A percentile compares a stretch with the other conserved stretches of the same genome.
phyloP scores from a whole-genome alignment of 2,888 invertebrate species.

The Carcina quercana region DNA sequence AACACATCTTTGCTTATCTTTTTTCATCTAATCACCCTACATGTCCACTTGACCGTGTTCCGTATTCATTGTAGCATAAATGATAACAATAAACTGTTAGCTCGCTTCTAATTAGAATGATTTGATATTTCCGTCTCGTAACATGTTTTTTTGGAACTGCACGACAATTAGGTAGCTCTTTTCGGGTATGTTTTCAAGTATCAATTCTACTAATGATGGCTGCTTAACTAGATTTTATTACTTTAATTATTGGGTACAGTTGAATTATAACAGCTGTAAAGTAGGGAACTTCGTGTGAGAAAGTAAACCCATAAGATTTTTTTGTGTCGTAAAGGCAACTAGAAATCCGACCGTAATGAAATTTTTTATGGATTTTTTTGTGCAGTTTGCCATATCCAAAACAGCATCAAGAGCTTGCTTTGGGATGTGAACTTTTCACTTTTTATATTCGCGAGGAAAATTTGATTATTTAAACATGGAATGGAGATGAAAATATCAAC shows the following conservation, averaged over 20 bases:
- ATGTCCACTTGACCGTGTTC: conserved; percentile 20
- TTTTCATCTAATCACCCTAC: conserved; percentile 19
- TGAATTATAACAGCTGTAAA: conserved; percentile 3
- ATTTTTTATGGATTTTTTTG: no score
- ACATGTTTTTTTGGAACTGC: conserved; percentile 29
- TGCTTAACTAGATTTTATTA: conserved; percentile 17
- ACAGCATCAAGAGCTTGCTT: no score
- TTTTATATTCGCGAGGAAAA: no score
- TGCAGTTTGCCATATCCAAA: not conserved
- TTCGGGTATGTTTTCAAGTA: conserved; percentile 17
- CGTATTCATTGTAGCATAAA: conserved; percentile 40
- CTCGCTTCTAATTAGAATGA: conserved; percentile 45
- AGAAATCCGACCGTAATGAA: no score
- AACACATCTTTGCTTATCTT: conserved; percentile 14
- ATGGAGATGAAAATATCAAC: no score
- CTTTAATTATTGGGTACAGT: conserved; percentile 17
- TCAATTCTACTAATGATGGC: conserved; percentile 23
- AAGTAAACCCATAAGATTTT: no score
- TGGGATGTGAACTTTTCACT: no score
- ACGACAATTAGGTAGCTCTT: conserved; percentile 19
- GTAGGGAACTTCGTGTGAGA: no score
- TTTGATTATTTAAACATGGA: no score
- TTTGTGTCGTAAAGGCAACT: no score
- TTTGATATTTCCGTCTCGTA: conserved; percentile 47
- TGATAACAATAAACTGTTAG: conserved; percentile 44